Percentiles rank a stretch among this genome's conserved stretches.
Conservation (phyloP, 2,797 vertebrate genomes). For the Acrossocheilus fasciatus region DNA sequence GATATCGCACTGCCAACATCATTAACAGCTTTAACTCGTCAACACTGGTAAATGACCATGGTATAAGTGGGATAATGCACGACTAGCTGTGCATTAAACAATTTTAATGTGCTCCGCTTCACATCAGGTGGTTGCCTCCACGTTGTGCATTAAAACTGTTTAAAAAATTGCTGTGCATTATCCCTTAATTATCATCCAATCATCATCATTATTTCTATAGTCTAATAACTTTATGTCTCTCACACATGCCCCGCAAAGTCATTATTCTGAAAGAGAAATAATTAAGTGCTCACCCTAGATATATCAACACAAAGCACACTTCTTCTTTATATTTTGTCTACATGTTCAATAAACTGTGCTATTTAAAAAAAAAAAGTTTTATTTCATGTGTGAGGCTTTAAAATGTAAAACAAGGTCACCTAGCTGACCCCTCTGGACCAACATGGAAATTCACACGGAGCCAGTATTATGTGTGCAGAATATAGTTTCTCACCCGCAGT, state of each 20-base stretch:
- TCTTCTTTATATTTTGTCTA: neutral
- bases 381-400: no score
- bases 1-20: no score
- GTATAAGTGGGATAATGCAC: no score
- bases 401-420: neutral
- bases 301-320: neutral
- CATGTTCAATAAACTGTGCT: neutral
- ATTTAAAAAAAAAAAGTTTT: no score
- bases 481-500: constrained; percentile 77
- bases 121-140: no score
- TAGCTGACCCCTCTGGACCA: neutral
- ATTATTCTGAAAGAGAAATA: neutral
- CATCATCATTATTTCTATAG: neutral
- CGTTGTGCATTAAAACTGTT: no score
- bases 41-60: no score
- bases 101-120: no score
- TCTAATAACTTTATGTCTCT: neutral
- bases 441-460: neutral
- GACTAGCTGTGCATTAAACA: no score
- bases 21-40: no score
- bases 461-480: neutral
- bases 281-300: neutral
- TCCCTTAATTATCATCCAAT: no score
- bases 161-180: no score
- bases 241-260: neutral